phyloP scores from a whole-genome alignment of 2,113 vertebrate species.

The Ceyx cyanopectus region DNA sequence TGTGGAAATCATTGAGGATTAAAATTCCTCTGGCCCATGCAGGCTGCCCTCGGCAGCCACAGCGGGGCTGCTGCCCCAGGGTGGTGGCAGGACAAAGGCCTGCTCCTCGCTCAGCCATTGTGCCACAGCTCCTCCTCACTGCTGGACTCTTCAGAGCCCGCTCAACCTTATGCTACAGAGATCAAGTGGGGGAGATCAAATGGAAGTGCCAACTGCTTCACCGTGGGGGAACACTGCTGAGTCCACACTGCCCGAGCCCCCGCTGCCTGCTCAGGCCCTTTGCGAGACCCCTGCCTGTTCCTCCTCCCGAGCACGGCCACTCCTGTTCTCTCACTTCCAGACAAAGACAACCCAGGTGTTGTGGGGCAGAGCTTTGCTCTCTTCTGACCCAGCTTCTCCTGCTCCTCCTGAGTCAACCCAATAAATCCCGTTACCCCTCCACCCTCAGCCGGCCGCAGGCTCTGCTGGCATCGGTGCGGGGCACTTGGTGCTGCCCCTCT shows the following conservation, averaged over 20 bases:
- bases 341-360: background rate
- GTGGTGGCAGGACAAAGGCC: slow-evolving; percentile 6
- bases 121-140: background rate
- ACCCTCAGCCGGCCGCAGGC: fast-evolving
- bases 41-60: background rate
- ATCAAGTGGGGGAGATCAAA: slow-evolving; percentile 9
- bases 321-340: background rate
- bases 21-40: slow-evolving; percentile 63
- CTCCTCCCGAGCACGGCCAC: background rate
- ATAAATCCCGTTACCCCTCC: background rate
- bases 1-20: slow-evolving; percentile 56
- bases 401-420: background rate
- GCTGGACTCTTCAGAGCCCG: background rate
- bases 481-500: background rate
- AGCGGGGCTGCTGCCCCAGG: background rate
- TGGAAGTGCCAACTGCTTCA: background rate
- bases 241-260: background rate
- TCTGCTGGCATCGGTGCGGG: background rate
- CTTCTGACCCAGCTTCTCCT: background rate
- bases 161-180: background rate
- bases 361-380: background rate
- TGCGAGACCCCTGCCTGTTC: fast-evolving
- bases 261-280: background rate
- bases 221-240: background rate
- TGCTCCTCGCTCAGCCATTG: background rate